phyloP scores from a whole-genome alignment of 2,113 vertebrate species.

The Prionailurus bengalensis region DNA sequence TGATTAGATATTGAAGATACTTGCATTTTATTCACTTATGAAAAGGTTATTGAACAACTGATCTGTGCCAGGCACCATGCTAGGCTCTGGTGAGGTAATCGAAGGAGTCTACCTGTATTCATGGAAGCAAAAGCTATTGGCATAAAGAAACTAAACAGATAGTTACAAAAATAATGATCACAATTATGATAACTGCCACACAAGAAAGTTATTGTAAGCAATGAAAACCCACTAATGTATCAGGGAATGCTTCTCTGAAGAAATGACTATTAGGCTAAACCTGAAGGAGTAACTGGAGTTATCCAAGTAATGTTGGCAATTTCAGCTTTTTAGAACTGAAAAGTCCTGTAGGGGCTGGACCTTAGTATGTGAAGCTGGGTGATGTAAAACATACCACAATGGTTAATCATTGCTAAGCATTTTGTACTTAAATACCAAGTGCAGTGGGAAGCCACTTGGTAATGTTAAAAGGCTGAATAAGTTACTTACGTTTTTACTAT shows the following conservation, averaged over 20 bases:
- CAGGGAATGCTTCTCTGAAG: slow-evolving; percentile 9
- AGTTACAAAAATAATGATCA: not conserved
- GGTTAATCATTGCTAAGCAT: not conserved
- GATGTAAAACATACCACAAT: not conserved
- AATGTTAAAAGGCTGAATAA: slow-evolving; percentile 20
- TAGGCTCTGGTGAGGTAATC: not conserved
- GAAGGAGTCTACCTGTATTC: not conserved
- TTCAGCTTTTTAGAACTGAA: slow-evolving; percentile 28
- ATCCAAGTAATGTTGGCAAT: not conserved
- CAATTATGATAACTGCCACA: not conserved
- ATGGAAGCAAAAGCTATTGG: not conserved
- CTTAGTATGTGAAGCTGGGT: not conserved
- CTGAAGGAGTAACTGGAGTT: slow-evolving; percentile 9
- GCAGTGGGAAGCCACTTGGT: slow-evolving; percentile 34
- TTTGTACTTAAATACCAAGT: slow-evolving; percentile 29
- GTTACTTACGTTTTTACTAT: slow-evolving; percentile 31
- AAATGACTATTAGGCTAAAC: not conserved
- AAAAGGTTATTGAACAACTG: slow-evolving; percentile 1
- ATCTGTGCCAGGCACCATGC: not conserved
- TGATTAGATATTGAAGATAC: not conserved
- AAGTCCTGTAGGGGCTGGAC: not conserved
- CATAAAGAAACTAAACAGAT: slow-evolving; percentile 24
- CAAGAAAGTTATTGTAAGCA: slow-evolving; percentile 8
- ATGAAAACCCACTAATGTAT: not conserved
- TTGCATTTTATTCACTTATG: slow-evolving; percentile 2